Conservation (phyloP, 2,888 invertebrate genomes). For the Eristalis pertinax region DNA sequence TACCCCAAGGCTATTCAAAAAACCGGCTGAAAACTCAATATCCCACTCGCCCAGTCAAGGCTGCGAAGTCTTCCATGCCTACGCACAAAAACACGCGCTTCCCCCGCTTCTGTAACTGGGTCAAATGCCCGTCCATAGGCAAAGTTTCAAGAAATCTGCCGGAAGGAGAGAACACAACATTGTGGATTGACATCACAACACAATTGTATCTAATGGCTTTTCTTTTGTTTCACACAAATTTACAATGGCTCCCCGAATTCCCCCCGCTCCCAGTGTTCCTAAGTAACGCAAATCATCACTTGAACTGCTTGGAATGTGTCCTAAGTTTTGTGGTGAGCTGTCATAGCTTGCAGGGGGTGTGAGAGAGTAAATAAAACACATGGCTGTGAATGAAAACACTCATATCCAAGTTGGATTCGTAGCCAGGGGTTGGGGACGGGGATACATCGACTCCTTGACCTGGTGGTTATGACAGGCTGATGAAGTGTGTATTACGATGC, state of each 20-base stretch:
- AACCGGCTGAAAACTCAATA: background rate
- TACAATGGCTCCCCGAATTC: background rate
- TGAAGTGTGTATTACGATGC: background rate
- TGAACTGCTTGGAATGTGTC: constrained; percentile 2
- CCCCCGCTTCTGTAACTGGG: background rate
- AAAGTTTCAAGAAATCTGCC: background rate
- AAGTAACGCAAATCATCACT: constrained; percentile 20
- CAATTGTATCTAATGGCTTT: constrained; percentile 3
- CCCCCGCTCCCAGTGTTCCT: background rate
- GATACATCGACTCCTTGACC: background rate
- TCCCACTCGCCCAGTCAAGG: background rate
- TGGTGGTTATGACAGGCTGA: background rate
- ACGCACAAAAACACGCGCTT: background rate
- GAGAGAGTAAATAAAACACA: constrained; percentile 1
- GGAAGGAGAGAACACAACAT: background rate
- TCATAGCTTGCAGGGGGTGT: constrained; percentile 5
- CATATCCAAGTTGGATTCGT: background rate
- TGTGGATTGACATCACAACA: background rate
- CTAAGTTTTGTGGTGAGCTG: background rate
- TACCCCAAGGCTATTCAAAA: too few species aligned
- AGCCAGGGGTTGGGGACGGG: background rate
- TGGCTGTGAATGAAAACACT: background rate
- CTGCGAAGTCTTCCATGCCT: too few species aligned
- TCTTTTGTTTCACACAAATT: background rate
- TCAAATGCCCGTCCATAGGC: background rate